Evolutionary conservation across 1,140 invertebrate species (phyloP).

Genomic region (Zaprionus inermis): DNA sequence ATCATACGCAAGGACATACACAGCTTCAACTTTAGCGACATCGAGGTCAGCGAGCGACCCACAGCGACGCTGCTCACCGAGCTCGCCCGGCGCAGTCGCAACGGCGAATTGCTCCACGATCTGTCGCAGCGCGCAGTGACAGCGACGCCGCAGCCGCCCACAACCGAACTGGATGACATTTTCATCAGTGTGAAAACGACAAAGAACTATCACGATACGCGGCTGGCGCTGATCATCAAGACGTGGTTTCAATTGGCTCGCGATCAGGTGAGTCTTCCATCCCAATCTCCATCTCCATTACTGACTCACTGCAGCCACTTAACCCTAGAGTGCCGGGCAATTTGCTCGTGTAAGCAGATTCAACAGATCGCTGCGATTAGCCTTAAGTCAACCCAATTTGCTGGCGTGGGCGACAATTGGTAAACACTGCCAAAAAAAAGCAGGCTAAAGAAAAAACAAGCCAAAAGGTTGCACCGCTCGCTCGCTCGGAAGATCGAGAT

Average conservation of each 20-base stretch:
- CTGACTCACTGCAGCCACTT: neutral
- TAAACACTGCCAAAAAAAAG: slow-evolving; percentile 36
- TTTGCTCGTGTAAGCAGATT: slow-evolving; percentile 32
- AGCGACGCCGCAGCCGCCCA: slow-evolving; percentile 87
- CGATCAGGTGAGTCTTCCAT: slow-evolving; percentile 89
- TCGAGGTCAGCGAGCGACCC: slow-evolving; percentile 74
- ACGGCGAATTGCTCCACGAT: slow-evolving; percentile 76
- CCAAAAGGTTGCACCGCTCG: slow-evolving; percentile 50
- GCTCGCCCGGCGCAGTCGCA: slow-evolving; percentile 69
- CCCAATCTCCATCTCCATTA: too few relatives aligned
- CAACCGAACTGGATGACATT: slow-evolving; percentile 91
- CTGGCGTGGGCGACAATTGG: slow-evolving; percentile 67
- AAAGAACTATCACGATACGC: slow-evolving; percentile 92
- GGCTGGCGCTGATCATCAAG: slow-evolving; percentile 94
- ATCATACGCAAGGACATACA: slow-evolving; percentile 83
- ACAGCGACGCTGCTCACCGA: slow-evolving; percentile 70
- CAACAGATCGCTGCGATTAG: slow-evolving; percentile 45
- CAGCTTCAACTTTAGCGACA: slow-evolving; percentile 83
- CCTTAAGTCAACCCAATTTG: slow-evolving; percentile 58
- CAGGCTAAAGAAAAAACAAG: slow-evolving; percentile 12
- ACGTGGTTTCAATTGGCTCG: slow-evolving; percentile 97
- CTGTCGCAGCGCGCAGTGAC: slow-evolving; percentile 78
- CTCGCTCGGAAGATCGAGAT: slow-evolving; percentile 36
- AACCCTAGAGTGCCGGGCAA: slow-evolving; percentile 20
- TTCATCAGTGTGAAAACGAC: slow-evolving; percentile 98